Percentiles rank a stretch among this genome's conserved stretches.
Evolutionary conservation across 2,888 invertebrate genomes (phyloP).

Genomic region (Neocrepidodera transversa): DNA sequence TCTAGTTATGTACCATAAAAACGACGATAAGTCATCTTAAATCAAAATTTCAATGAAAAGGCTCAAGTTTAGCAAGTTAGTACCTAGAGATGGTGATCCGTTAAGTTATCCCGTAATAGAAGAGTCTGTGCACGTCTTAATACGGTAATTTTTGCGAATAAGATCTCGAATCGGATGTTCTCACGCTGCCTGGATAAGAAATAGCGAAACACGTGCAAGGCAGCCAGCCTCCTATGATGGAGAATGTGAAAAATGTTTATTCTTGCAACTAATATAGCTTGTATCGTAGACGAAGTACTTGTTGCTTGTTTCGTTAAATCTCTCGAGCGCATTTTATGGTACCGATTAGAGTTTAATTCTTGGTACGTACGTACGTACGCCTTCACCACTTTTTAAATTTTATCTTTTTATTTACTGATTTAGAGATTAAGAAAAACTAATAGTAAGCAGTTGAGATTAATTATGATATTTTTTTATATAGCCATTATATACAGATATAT

Average conservation of each 20-base stretch:
- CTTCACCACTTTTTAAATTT: too few species aligned
- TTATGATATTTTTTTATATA: too few species aligned
- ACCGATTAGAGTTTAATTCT: background rate
- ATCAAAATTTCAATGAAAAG: too few species aligned
- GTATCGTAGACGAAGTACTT: slow-evolving; percentile 5
- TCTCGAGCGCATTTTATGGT: background rate
- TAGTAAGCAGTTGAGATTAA: too few species aligned
- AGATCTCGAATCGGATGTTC: slow-evolving; percentile 39
- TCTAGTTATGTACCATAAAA: too few species aligned
- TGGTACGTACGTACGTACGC: too few species aligned
- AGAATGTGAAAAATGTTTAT: slow-evolving; percentile 47
- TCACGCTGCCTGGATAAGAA: slow-evolving; percentile 47
- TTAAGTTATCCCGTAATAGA: slow-evolving; percentile 24
- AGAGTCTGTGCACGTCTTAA: slow-evolving; percentile 46
- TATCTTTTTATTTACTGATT: too few species aligned
- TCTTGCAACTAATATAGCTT: slow-evolving; percentile 1
- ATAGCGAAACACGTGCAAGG: slow-evolving; percentile 47
- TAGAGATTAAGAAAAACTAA: too few species aligned
- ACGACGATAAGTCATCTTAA: too few species aligned
- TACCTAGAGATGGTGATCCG: background rate
- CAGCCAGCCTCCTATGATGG: slow-evolving; percentile 50
- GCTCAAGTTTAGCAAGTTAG: background rate
- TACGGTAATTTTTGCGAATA: slow-evolving; percentile 46
- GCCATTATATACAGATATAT: too few species aligned
- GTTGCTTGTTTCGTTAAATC: background rate